phyloP scores from a whole-genome alignment of 37 sponge, comb jelly and placozoan genomes.

The Halisarca cf. caerulea region DNA sequence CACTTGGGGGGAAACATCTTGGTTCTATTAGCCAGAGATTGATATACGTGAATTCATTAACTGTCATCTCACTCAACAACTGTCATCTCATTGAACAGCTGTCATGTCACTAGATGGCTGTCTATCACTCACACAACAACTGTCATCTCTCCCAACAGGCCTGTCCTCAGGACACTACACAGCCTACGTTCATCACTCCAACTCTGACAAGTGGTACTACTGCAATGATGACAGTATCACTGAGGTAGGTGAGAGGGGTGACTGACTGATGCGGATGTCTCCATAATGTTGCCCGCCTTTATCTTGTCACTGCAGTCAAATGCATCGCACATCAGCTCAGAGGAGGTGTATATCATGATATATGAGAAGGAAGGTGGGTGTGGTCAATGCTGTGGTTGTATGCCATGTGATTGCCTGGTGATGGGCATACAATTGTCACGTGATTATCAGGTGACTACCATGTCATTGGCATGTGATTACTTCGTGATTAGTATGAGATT shows the following conservation, averaged over 20 bases:
- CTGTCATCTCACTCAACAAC: no score
- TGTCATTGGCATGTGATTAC: background rate
- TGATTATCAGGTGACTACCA: background rate
- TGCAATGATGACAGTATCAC: slow-evolving; percentile 69
- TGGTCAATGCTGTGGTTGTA: background rate
- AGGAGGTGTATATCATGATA: slow-evolving; percentile 61
- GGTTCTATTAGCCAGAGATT: no score
- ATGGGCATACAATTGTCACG: background rate
- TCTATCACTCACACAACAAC: no score
- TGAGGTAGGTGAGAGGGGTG: slow-evolving; percentile 32
- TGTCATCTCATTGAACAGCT: no score
- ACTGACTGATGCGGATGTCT: background rate
- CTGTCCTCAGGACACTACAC: slow-evolving; percentile 73
- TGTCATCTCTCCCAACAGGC: slow-evolving; percentile 22
- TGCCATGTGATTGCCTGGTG: no score
- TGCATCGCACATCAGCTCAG: slow-evolving; percentile 36
- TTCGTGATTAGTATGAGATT: background rate
- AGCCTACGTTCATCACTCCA: slow-evolving; percentile 45
- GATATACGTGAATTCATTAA: no score
- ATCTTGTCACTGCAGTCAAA: background rate
- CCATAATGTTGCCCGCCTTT: background rate
- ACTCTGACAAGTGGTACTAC: slow-evolving; percentile 54
- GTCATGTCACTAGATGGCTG: no score
- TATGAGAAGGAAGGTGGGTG: slow-evolving; percentile 33
- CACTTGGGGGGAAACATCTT: no score